Base-by-base conservation (phyloP, 2,797 vertebrate species). In the Protosalanx chinensis region DNA sequence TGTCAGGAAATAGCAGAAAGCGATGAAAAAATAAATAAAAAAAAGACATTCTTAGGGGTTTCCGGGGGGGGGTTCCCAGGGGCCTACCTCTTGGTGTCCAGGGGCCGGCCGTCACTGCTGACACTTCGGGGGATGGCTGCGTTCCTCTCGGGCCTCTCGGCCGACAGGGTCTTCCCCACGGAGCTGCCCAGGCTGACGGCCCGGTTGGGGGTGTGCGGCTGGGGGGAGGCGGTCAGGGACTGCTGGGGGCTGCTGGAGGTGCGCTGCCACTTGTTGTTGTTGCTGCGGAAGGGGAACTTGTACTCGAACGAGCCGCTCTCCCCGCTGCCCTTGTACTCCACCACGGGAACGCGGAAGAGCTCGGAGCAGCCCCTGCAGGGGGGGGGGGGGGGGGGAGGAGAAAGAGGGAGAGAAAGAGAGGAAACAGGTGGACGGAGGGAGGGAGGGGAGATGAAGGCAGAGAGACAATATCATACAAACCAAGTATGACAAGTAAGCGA, bases 241-340 rank as follows among this genome's bases (percentile, higher is more conserved):
- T 93, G 93, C 89, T 93, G 93, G 10, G 93, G 93, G 82, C 92
- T 99, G 90, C 87, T 92, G 13, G 95, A 92, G 10, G 95, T 98
- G 81, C 98, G 89, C 82, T 98, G 97, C 97, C 98, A 99, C 79
- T 99, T 98, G 88, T 98, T 98, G 87, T 94, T 93, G 77, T 98
- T 98, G 89, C 93, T 97, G 84, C 96, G 93, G 91, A 98, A 99
- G 49, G 98, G 97, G 86, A 98, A 98, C 89, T 99, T 99, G 91
- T 97, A 96, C 56, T 99, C 98, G 0, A 95, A 98, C 0, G 97
- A 89, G 80, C 97, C 93, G 12, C 94, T 94, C 59, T 98, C 97
- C 0, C 93, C 95, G 84, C 89, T 90, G 81, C 96, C 88, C 86
- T 98, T 99, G 89, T 98, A 99, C 51, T 99, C 98, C 46, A 95